Base-by-base conservation (phyloP, 2,888 invertebrate species). In the Brenthis daphne region DNA sequence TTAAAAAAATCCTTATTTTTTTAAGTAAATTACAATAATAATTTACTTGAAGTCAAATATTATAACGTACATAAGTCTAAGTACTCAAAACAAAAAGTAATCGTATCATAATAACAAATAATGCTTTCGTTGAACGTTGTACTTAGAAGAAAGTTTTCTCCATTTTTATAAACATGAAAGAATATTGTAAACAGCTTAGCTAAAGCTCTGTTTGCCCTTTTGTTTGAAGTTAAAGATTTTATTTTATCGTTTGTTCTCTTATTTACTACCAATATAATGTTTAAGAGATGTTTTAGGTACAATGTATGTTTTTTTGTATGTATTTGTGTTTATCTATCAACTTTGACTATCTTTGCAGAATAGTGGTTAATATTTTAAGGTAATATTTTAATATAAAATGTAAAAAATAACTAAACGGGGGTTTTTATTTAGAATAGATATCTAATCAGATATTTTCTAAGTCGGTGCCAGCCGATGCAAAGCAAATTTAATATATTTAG, bases 171-270 rank as follows among this genome's bases (percentile, higher is more conserved):
- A 53, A 63, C 53, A 63, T 53, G 20, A 63, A 53, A 63, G 53
- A 53, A 63, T 51, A 63, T 63, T 63, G 63, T 63, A 63, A 63
- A 63, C 63, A 53, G 51, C 53, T 63, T 63, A 63, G 8, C 20
- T 63, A 37, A 63, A 53, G 53, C 63, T 63, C 37, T 63, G 51
- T 63, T 51, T 63, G 29, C 20, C 51, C 53, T 53, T 63, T 63
- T 63, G 63, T 63, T 63, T 63, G 51, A 51, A 33, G 20, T 63
- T 60, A 29, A 50, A 51, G 33, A 63, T 33, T 37, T 63, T 63
- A 53, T 63, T 16, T 53, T 63, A 53, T 24, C 51, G 33, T 43
- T 63, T 37, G 37, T 63, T 20, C 63, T 3, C 43, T 37, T 53
- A 14, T 48, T 58, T 48, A 58, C 37, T 57, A 57, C 5, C 29